Conservation (phyloP, 2,888 invertebrate genomes). For the Drosophila putrida region DNA sequence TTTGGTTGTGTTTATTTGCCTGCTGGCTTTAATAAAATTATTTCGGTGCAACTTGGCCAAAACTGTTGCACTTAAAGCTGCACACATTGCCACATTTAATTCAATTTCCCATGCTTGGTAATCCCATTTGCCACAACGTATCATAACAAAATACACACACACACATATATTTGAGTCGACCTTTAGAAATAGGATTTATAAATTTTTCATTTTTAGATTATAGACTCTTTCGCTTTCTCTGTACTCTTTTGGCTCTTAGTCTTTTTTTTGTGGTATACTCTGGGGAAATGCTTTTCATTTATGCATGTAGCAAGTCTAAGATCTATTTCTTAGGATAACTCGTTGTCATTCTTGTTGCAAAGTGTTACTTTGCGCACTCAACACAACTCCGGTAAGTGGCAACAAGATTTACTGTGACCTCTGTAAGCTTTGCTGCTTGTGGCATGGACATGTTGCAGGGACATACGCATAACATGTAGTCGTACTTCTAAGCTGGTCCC, state of each 20-base stretch:
- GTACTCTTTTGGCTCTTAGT: neutral
- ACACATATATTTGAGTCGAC: neutral
- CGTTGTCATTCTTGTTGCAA: constrained; percentile 7
- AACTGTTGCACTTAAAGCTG: constrained; percentile 42
- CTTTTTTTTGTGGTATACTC: neutral
- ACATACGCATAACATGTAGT: constrained; percentile 10
- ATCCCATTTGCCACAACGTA: constrained; percentile 20
- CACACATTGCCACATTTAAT: constrained; percentile 29
- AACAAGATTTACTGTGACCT: constrained; percentile 27
- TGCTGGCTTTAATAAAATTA: constrained; percentile 68
- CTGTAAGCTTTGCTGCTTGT: constrained; percentile 28
- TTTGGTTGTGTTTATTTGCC: constrained; percentile 34
- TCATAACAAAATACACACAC: constrained; percentile 3
- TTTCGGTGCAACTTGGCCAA: constrained; percentile 47
- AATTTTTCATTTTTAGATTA: neutral
- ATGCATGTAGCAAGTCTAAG: neutral
- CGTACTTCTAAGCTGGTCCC: constrained; percentile 24
- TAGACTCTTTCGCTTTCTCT: neutral
- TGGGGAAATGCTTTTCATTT: neutral
- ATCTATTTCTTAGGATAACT: constrained; percentile 7
- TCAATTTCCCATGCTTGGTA: constrained; percentile 25
- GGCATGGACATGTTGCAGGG: constrained; percentile 33
- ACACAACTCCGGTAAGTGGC: constrained; percentile 5
- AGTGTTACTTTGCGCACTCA: constrained; percentile 19
- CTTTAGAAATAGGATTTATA: neutral